These are phyloP conservation scores for Scopus umbretta DNA, from an alignment of 2,113 vertebrate genomes.

Conservation along the genomic window DNA sequence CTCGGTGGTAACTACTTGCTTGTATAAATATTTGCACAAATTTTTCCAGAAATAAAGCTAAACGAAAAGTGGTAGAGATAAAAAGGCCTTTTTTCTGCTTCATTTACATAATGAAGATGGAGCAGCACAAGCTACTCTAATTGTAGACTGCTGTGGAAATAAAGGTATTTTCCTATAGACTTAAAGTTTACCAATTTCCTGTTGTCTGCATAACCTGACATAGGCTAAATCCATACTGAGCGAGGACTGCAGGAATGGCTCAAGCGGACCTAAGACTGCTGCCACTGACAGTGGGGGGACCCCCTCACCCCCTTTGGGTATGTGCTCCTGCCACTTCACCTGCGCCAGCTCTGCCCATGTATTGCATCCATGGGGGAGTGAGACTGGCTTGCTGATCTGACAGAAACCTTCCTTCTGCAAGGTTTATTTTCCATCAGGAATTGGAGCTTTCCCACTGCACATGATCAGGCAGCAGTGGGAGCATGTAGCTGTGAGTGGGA, in stretches of 20 bases:
- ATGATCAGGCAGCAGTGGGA: neutral
- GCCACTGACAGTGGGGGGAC: neutral
- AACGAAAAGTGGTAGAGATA: neutral
- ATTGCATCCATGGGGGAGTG: neutral
- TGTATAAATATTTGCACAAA: neutral
- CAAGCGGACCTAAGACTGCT: neutral
- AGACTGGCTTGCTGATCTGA: neutral
- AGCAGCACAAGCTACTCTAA: neutral
- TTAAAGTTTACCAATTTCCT: neutral
- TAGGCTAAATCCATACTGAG: neutral
- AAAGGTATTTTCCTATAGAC: neutral
- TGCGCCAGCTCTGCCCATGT: neutral
- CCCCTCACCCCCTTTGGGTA: neutral
- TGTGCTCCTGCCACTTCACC: neutral
- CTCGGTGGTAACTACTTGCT: neutral
- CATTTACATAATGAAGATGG: neutral
- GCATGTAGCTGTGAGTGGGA: neutral
- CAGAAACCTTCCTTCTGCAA: neutral
- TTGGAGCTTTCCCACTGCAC: neutral
- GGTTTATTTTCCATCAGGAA: neutral
- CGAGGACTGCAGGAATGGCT: neutral
- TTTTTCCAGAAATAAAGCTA: neutral
- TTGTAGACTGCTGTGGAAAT: neutral
- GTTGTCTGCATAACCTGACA: neutral
- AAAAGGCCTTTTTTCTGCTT: neutral